Evolutionary conservation across 2,888 invertebrate species (phyloP).

Genomic region (Machimus rusticus): DNA sequence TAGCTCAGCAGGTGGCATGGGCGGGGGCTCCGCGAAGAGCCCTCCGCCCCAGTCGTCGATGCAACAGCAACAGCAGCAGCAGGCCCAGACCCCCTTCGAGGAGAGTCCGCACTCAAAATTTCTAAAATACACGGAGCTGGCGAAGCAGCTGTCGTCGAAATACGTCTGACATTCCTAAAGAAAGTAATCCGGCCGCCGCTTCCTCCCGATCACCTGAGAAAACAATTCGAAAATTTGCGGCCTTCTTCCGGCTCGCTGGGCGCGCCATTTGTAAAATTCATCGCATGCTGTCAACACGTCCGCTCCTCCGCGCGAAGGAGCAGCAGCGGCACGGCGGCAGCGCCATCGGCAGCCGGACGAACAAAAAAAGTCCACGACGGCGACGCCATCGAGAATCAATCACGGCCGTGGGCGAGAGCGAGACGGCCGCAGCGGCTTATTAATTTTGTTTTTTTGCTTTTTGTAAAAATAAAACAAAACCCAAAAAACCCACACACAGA

Average conservation of each 20-base stretch:
- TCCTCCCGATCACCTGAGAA: neutral
- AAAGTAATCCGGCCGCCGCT: neutral
- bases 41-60: conserved; percentile 49
- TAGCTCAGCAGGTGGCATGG: neutral
- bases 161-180: conserved; percentile 75
- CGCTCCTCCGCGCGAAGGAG: neutral
- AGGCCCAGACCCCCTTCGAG: conserved; percentile 72
- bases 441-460: neutral
- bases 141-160: conserved; percentile 97
- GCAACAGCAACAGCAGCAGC: conserved; percentile 68
- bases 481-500: neutral
- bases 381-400: neutral
- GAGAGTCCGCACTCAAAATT: conserved; percentile 97
- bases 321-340: neutral
- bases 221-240: neutral
- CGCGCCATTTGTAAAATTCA: conserved; percentile 45
- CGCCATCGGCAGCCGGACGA: neutral
- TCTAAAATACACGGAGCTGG: conserved; percentile 97
- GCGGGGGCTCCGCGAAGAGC: conserved; percentile 39
- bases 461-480: neutral
- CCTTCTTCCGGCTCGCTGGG: neutral
- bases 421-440: neutral
- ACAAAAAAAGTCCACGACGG: neutral
- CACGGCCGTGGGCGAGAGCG: neutral
- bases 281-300: conserved; percentile 12